A percentile compares a stretch with the other conserved stretches of the same genome.
phyloP scores from a whole-genome alignment of 1,140 invertebrate genomes.

The Listronotus bonariensis region DNA sequence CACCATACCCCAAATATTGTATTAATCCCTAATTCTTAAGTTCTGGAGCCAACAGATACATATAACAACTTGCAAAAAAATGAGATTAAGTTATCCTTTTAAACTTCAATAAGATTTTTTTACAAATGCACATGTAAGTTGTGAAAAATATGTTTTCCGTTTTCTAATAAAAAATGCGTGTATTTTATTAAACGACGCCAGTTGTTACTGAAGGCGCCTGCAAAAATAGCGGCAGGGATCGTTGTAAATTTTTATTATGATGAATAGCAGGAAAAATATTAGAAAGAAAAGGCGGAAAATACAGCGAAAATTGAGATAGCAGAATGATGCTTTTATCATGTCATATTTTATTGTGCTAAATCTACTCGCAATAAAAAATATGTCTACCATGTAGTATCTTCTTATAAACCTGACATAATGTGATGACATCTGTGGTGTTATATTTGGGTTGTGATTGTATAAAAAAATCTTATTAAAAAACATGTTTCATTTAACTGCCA shows the following conservation, averaged over 20 bases:
- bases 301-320: constrained; percentile 25
- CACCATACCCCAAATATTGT: too few relatives aligned
- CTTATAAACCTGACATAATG: too few relatives aligned
- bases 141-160: not conserved
- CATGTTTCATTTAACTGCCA: too few relatives aligned
- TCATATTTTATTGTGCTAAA: constrained; percentile 26
- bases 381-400: not conserved
- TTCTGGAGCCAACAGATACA: too few relatives aligned
- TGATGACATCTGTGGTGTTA: too few relatives aligned
- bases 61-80: too few relatives aligned
- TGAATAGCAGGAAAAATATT: constrained; percentile 25
- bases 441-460: too few relatives aligned
- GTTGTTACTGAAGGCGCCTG: constrained; percentile 5
- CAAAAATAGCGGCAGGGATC: constrained; percentile 13
- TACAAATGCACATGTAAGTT: too few relatives aligned
- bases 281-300: constrained; percentile 24
- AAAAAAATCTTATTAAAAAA: too few relatives aligned
- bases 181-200: constrained; percentile 15
- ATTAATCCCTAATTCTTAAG: too few relatives aligned
- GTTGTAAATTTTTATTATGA: constrained; percentile 29
- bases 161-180: constrained; percentile 2
- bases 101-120: too few relatives aligned
- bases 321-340: constrained; percentile 24
- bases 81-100: too few relatives aligned
- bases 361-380: constrained; percentile 19